Evolutionary conservation across 2,113 vertebrate genomes (phyloP).

Genomic region (Nothoprocta pentlandii): DNA sequence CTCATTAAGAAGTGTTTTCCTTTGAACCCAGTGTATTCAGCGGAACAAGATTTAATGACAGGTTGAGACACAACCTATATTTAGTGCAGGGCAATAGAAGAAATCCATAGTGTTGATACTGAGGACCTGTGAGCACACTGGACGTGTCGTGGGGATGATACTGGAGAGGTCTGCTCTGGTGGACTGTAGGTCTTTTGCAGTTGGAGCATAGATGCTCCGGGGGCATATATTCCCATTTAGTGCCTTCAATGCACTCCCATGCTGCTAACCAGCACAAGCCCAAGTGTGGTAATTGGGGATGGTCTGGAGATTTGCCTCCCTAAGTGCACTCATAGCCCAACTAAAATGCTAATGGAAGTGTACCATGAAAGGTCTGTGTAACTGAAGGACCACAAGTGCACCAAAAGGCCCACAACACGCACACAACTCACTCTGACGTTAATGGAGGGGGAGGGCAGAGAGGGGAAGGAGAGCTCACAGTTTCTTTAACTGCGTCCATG

Average conservation of each 20-base stretch:
- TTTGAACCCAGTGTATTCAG: neutral
- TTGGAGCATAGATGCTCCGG: neutral
- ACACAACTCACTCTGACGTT: neutral
- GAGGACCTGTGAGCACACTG: neutral
- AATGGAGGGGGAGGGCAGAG: neutral
- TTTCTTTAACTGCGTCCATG: neutral
- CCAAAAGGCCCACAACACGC: neutral
- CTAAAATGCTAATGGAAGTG: neutral
- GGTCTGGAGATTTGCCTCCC: neutral
- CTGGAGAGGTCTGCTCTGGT: neutral
- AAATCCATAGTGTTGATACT: neutral
- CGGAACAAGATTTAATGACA: neutral
- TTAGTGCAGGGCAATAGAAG: neutral
- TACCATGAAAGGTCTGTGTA: neutral
- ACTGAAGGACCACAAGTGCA: neutral
- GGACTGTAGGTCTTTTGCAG: neutral
- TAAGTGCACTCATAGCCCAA: neutral
- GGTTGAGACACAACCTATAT: neutral
- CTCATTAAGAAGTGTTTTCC: neutral
- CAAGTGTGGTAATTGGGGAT: neutral
- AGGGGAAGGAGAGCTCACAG: neutral
- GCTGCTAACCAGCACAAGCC: rapidly evolving
- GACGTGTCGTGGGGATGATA: neutral
- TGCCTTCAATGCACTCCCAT: neutral
- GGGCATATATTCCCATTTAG: rapidly evolving